These are phyloP conservation scores for Podiceps cristatus DNA, from an alignment of 2,113 vertebrate species.

Conservation along the genomic window DNA sequence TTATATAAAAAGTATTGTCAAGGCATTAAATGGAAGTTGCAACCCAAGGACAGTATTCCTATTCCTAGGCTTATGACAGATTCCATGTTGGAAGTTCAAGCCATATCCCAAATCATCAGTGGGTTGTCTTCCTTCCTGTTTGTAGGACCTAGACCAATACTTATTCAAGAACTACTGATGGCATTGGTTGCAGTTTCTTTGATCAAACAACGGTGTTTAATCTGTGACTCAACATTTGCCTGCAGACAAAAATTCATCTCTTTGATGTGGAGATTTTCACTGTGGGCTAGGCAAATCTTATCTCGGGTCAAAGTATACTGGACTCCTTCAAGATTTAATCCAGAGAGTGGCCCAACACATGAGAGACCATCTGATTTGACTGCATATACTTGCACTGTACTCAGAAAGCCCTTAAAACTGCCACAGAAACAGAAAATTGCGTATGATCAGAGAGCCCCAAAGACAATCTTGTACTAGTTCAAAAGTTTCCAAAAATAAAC, in stretches of 20 bases:
- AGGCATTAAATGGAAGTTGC: not conserved
- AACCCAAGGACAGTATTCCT: not conserved
- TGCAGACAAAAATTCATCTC: not conserved
- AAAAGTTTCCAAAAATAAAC: not conserved
- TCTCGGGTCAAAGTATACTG: not conserved
- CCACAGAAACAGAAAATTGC: not conserved
- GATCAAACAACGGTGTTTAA: not conserved
- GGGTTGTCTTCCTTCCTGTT: not conserved
- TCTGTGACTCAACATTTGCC: not conserved
- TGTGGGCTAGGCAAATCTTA: not conserved
- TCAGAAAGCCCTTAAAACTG: not conserved
- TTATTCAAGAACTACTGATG: not conserved
- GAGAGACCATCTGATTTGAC: not conserved
- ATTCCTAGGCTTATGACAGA: not conserved
- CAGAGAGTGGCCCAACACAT: not conserved
- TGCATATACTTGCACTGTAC: not conserved
- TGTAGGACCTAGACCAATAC: not conserved
- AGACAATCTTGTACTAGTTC: not conserved
- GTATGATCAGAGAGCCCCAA: not conserved
- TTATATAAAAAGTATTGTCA: not conserved
- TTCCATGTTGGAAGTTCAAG: not conserved
- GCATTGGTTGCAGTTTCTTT: not conserved
- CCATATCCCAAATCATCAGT: rapidly evolving
- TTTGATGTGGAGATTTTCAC: not conserved
- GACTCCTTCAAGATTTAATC: not conserved